Conservation (phyloP, 2,888 invertebrate genomes). For the Artemia sinica region DNA sequence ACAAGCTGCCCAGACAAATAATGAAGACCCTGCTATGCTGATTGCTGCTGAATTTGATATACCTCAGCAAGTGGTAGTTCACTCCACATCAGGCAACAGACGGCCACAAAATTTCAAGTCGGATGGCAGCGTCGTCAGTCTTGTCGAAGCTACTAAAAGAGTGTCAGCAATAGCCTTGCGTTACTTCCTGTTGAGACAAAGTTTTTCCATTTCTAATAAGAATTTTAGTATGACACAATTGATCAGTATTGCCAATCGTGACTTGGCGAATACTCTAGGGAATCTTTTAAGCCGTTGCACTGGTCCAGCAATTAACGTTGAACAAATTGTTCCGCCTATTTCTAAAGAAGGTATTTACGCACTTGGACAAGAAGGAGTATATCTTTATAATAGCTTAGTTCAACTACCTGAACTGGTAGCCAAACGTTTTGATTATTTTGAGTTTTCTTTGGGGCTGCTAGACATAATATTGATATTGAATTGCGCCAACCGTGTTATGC, state of each 20-base stretch:
- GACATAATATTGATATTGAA: slow-evolving; percentile 53
- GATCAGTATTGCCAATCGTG: slow-evolving; percentile 58
- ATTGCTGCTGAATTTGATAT: slow-evolving; percentile 68
- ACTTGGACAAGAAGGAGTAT: slow-evolving; percentile 32
- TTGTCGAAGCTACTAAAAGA: slow-evolving; percentile 41
- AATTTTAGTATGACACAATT: slow-evolving; percentile 67
- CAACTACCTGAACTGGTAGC: slow-evolving; percentile 46
- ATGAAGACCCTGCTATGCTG: slow-evolving; percentile 54
- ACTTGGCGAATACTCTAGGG: slow-evolving; percentile 77
- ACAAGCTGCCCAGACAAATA: slow-evolving; percentile 31
- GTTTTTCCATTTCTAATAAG: slow-evolving; percentile 70
- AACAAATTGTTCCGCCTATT: slow-evolving; percentile 47
- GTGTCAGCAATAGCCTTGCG: slow-evolving; percentile 59
- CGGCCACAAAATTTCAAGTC: slow-evolving; percentile 91
- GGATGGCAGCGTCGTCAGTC: slow-evolving; percentile 69
- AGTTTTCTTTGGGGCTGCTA: slow-evolving; percentile 68
- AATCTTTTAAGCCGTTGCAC: slow-evolving; percentile 70
- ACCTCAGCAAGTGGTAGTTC: slow-evolving; percentile 62
- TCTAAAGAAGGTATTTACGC: slow-evolving; percentile 35
- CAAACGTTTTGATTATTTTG: slow-evolving; percentile 49
- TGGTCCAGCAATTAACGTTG: slow-evolving; percentile 56
- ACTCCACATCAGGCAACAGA: slow-evolving; percentile 92
- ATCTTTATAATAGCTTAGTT: slow-evolving; percentile 40
- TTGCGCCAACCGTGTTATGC: slow-evolving; percentile 67
- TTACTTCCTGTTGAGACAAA: slow-evolving; percentile 77